Evolutionary conservation across 2,888 invertebrate species (phyloP).

Genomic region (Adelognathus sp.): DNA sequence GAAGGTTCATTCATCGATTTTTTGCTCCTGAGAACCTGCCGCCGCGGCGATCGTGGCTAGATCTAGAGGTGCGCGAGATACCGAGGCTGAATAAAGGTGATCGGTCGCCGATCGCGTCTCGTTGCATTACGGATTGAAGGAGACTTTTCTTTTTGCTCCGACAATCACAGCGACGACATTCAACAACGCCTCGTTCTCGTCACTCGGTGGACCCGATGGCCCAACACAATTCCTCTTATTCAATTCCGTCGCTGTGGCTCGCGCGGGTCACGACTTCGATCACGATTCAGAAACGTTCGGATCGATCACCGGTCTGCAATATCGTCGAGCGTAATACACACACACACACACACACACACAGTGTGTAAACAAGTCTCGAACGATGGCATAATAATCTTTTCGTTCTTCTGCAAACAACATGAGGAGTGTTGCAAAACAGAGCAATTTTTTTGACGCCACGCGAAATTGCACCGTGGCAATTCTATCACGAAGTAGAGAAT

Average conservation of each 20-base stretch:
- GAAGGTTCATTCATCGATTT: constrained; percentile 77
- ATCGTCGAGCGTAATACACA: constrained; percentile 11
- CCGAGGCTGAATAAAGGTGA: constrained; percentile 67
- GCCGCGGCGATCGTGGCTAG: constrained; percentile 3
- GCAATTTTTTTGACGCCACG: constrained; percentile 4
- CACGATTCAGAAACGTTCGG: constrained; percentile 53
- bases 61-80: constrained; percentile 22
- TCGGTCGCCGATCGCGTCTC: constrained; percentile 47
- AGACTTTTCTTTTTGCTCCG: constrained; percentile 16
- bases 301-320: constrained; percentile 50
- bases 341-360: background rate
- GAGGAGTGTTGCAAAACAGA: constrained; percentile 60
- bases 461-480: constrained; percentile 14
- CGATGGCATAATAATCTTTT: constrained; percentile 45
- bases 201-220: constrained; percentile 31
- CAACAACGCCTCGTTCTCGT: constrained; percentile 30
- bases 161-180: constrained; percentile 18
- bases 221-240: constrained; percentile 32
- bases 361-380: constrained; percentile 19
- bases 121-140: background rate
- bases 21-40: constrained; percentile 63
- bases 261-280: constrained; percentile 56
- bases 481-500: constrained; percentile 47
- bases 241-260: constrained; percentile 25
- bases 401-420: constrained; percentile 27